These are phyloP conservation scores for Loxodonta africana DNA, from an alignment of 2,113 vertebrate species.

Conservation along the genomic window DNA sequence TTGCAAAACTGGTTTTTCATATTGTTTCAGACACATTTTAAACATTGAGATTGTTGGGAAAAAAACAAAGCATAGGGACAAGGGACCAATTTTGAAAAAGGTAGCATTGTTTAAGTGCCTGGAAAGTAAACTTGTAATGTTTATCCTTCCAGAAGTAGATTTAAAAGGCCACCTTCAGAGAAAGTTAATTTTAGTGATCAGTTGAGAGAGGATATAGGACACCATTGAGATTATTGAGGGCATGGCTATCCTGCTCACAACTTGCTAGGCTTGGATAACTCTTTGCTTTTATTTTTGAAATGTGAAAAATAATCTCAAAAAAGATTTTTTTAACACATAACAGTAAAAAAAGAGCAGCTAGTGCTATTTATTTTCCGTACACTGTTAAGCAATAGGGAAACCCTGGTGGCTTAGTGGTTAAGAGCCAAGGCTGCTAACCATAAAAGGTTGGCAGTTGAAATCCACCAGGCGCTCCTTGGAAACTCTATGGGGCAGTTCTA, in stretches of 20 bases:
- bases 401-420: too few species aligned
- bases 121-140: conserved; percentile 12
- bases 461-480: too few species aligned
- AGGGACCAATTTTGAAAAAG: not conserved
- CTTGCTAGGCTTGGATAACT: not conserved
- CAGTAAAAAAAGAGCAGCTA: not conserved
- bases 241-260: not conserved
- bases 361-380: conserved; percentile 52
- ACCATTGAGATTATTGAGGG: not conserved
- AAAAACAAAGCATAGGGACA: not conserved
- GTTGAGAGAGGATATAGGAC: not conserved
- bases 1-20: not conserved
- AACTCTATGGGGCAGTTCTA: too few species aligned
- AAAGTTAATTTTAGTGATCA: conserved; percentile 16
- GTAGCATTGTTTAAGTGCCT: not conserved
- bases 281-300: conserved; percentile 48
- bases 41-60: not conserved
- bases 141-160: not conserved
- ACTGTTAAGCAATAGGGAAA: conserved; percentile 13
- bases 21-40: not conserved
- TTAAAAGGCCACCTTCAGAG: not conserved
- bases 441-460: too few species aligned
- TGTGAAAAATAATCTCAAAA: not conserved
- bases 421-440: too few species aligned
- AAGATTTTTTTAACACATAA: not conserved